A percentile compares a stretch with the other conserved stretches of the same genome.
Conservation (phyloP, 2,113 vertebrate species). For the Gnathonemus echidnorhynchus region DNA sequence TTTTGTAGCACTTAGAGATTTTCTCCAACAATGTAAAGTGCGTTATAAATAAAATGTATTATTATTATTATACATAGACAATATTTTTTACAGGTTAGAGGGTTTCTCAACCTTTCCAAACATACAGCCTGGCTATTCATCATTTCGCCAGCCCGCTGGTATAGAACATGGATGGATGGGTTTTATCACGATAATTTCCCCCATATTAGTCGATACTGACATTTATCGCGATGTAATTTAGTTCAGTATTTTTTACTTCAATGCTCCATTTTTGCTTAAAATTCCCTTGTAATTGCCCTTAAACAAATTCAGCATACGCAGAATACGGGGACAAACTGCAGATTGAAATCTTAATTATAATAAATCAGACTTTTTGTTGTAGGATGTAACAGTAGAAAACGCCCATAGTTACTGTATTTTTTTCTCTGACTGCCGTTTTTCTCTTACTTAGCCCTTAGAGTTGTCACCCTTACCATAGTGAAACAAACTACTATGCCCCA, state of each 20-base stretch:
- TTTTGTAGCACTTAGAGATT: too few species aligned
- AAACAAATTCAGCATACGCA: background rate
- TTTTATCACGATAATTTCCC: background rate
- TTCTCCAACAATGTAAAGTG: too few species aligned
- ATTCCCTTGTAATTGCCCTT: background rate
- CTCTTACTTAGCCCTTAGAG: background rate
- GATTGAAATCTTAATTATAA: background rate
- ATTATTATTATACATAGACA: background rate
- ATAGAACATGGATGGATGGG: background rate
- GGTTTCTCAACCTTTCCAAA: background rate
- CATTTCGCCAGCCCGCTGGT: background rate
- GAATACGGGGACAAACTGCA: background rate
- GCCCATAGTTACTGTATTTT: background rate
- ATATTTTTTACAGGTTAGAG: background rate
- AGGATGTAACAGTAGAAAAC: background rate
- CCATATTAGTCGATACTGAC: background rate
- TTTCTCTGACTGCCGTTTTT: background rate
- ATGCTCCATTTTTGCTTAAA: background rate
- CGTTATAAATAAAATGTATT: too few species aligned
- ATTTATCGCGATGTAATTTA: background rate
- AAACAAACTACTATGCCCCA: background rate
- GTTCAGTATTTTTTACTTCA: background rate
- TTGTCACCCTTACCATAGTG: background rate
- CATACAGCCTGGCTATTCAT: background rate
- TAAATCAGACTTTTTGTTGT: background rate